phyloP scores from a whole-genome alignment of 1,140 invertebrate genomes.

The Drosophila carrolli region DNA sequence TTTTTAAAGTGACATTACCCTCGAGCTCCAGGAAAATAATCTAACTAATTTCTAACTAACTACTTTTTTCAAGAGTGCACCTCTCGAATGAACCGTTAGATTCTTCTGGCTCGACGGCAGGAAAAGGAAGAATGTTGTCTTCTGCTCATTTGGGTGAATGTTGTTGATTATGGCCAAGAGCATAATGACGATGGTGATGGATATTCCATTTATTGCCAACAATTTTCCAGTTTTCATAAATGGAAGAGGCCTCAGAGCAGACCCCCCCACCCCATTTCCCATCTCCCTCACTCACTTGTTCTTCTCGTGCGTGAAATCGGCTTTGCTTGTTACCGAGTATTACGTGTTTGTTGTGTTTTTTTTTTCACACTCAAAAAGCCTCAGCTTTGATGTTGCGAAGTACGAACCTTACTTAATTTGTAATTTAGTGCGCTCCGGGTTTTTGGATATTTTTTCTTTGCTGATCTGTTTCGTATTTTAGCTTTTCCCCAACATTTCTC shows the following conservation, averaged over 20 bases:
- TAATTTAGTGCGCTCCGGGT: slow-evolving; percentile 61
- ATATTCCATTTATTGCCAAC: slow-evolving; percentile 64
- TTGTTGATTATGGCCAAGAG: slow-evolving; percentile 25
- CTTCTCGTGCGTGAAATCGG: slow-evolving; percentile 73
- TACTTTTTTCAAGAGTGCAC: slow-evolving; percentile 13
- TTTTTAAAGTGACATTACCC: too few species aligned
- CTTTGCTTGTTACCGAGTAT: slow-evolving; percentile 42
- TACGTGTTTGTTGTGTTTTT: slow-evolving; percentile 30
- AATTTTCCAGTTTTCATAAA: slow-evolving; percentile 71
- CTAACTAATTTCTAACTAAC: not conserved
- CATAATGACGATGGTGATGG: slow-evolving; percentile 44
- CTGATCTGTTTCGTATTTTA: slow-evolving; percentile 33
- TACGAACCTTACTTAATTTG: slow-evolving; percentile 67
- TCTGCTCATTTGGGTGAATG: slow-evolving; percentile 45
- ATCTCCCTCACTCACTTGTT: not conserved
- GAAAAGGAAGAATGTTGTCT: slow-evolving; percentile 45
- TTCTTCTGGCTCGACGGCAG: slow-evolving; percentile 16
- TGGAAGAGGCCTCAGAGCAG: slow-evolving; percentile 26
- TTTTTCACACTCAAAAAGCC: slow-evolving; percentile 62
- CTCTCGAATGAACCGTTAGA: slow-evolving; percentile 57
- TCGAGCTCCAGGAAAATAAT: too few species aligned
- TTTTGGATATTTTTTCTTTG: slow-evolving; percentile 29
- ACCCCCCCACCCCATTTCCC: not conserved
- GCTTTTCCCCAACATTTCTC: slow-evolving; percentile 7
- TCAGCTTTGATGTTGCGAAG: slow-evolving; percentile 43